These are phyloP conservation scores for Sericinus montela DNA, from an alignment of 2,888 invertebrate genomes.

Conservation along the genomic window DNA sequence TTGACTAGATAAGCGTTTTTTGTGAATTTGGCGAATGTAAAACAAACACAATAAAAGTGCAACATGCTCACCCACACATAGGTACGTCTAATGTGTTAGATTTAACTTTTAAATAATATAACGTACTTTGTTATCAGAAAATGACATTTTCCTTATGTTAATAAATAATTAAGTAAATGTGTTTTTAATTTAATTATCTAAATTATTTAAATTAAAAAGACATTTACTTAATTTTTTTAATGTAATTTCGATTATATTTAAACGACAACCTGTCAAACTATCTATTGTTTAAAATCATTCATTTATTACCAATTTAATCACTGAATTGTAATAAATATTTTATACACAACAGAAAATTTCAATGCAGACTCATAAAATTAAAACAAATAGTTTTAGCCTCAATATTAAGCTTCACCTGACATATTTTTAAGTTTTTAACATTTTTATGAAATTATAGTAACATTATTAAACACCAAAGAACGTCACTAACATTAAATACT, in stretches of 20 bases:
- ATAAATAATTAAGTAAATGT: too few relatives aligned
- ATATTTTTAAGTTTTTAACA: background rate
- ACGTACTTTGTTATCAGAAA: too few relatives aligned
- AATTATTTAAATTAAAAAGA: too few relatives aligned
- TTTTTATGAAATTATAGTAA: too few relatives aligned
- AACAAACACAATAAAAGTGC: background rate
- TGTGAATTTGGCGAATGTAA: background rate
- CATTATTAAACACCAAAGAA: background rate
- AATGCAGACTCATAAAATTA: too few relatives aligned
- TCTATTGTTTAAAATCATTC: too few relatives aligned
- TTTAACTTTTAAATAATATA: background rate
- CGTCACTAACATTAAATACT: constrained; percentile 10
- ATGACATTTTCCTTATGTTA: too few relatives aligned
- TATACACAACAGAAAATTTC: background rate
- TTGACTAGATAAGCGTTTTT: constrained; percentile 20
- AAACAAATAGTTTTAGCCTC: constrained; percentile 6
- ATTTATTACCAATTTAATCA: background rate
- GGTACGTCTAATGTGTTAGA: background rate
- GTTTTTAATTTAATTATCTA: too few relatives aligned
- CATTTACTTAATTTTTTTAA: too few relatives aligned
- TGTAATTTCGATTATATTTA: too few relatives aligned
- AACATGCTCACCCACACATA: background rate
- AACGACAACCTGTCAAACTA: too few relatives aligned
- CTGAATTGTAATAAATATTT: background rate
- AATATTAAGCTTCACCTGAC: background rate